phyloP scores from a whole-genome alignment of 2,888 invertebrate species.

The Arge pagana region DNA sequence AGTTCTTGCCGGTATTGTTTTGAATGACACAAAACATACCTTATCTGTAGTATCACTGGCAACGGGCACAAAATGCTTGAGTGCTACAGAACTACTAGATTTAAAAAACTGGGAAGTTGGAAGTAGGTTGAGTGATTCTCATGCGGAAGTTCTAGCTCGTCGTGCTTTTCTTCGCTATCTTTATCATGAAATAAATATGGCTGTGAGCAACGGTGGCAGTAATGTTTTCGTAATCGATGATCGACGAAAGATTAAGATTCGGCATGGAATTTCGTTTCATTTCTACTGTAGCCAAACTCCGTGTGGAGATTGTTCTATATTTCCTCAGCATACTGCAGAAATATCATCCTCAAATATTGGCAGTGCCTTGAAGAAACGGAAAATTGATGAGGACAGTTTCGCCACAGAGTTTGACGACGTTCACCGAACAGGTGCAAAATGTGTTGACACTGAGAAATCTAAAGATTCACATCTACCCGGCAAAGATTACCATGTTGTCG shows the following conservation, averaged over 20 bases:
- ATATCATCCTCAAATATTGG: conserved; percentile 36
- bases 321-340: conserved; percentile 63
- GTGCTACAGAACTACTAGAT: conserved; percentile 61
- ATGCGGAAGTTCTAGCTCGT: conserved; percentile 88
- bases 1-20: conserved; percentile 74
- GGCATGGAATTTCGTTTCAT: conserved; percentile 70
- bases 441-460: conserved; percentile 61
- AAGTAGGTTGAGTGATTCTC: conserved; percentile 83
- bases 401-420: conserved; percentile 55
- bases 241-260: conserved; percentile 60
- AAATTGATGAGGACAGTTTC: conserved; percentile 39
- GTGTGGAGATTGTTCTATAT: conserved; percentile 93
- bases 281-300: conserved; percentile 87
- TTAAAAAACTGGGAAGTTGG: conserved; percentile 66
- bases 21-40: conserved; percentile 47
- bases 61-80: conserved; percentile 92
- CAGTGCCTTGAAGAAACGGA: conserved; percentile 38
- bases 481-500: conserved; percentile 68
- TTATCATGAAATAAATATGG: conserved; percentile 65
- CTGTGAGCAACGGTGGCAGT: conserved; percentile 45
- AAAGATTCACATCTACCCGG: conserved; percentile 68
- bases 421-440: conserved; percentile 90
- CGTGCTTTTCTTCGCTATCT: conserved; percentile 81
- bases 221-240: conserved; percentile 53
- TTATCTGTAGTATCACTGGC: conserved; percentile 78